phyloP scores from a whole-genome alignment of 2,113 vertebrate genomes.

The Tenrec ecaudatus region DNA sequence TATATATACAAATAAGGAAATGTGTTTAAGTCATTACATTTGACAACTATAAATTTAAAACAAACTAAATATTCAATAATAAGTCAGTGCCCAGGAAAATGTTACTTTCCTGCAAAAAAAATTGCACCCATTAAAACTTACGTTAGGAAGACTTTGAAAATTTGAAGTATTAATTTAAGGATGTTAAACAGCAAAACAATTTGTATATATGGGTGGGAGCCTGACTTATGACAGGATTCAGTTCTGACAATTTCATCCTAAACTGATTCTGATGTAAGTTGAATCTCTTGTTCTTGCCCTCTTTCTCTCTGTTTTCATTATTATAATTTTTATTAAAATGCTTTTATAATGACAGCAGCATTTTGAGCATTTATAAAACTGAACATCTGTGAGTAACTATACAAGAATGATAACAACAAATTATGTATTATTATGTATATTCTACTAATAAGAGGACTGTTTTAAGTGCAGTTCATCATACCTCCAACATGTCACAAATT shows the following conservation, averaged over 20 bases:
- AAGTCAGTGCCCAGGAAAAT: neutral
- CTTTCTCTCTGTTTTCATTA: neutral
- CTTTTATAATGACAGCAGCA: neutral
- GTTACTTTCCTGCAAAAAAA: neutral
- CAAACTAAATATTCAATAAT: neutral
- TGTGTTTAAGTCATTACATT: constrained; percentile 44
- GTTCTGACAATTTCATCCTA: neutral
- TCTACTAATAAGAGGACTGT: no score
- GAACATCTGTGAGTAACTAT: neutral
- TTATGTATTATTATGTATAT: neutral
- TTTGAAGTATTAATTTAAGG: constrained; percentile 31
- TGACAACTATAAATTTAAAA: constrained; percentile 44
- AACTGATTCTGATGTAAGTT: neutral
- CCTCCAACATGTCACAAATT: no score
- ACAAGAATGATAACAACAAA: neutral
- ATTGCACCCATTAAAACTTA: constrained; percentile 14
- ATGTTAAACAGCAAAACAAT: neutral
- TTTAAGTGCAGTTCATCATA: no score
- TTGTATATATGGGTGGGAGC: neutral
- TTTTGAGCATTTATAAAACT: neutral
- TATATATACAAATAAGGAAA: constrained; percentile 23
- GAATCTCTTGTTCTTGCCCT: no score
- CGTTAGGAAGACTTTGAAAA: constrained; percentile 11
- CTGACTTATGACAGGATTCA: neutral
- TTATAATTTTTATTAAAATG: neutral